Evolutionary conservation across 2,888 invertebrate genomes (phyloP).

Genomic region (Brachynemurus nebulosus): DNA sequence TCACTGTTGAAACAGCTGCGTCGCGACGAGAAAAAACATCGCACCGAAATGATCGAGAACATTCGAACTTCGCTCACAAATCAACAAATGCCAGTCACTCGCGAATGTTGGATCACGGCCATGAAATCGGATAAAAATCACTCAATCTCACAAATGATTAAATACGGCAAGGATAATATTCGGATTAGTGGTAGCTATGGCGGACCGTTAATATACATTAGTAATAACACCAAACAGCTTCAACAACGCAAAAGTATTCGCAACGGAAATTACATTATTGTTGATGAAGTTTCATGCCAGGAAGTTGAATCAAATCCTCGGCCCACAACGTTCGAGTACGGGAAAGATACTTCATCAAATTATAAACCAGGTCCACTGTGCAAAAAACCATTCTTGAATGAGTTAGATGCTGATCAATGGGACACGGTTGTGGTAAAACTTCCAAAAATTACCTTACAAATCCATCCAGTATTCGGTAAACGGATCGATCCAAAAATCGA

Average conservation of each 20-base stretch:
- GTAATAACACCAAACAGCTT: not conserved
- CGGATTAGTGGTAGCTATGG: slow-evolving; percentile 16
- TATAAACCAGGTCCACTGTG: slow-evolving; percentile 44
- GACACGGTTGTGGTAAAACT: slow-evolving; percentile 33
- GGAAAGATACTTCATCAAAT: slow-evolving; percentile 3
- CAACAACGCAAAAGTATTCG: too few relatives aligned
- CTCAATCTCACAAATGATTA: slow-evolving; percentile 11
- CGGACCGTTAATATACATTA: slow-evolving; percentile 8
- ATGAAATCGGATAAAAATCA: slow-evolving; percentile 11
- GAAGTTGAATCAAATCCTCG: not conserved
- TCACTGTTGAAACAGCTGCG: slow-evolving; percentile 22
- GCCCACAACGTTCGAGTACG: not conserved
- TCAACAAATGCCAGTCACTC: slow-evolving; percentile 28
- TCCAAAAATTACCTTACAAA: slow-evolving; percentile 36
- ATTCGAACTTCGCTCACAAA: slow-evolving; percentile 29
- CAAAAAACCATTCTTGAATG: slow-evolving; percentile 34
- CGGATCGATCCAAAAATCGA: slow-evolving; percentile 32
- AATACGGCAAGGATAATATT: slow-evolving; percentile 13
- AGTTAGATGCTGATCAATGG: slow-evolving; percentile 34
- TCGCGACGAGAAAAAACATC: slow-evolving; percentile 14
- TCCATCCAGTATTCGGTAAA: slow-evolving; percentile 35
- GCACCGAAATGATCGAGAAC: slow-evolving; percentile 30
- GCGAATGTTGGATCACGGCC: slow-evolving; percentile 28
- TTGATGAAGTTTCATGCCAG: not conserved
- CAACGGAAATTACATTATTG: not conserved